Conservation (phyloP, 2,113 vertebrate species). For the Notiomystis cincta region DNA sequence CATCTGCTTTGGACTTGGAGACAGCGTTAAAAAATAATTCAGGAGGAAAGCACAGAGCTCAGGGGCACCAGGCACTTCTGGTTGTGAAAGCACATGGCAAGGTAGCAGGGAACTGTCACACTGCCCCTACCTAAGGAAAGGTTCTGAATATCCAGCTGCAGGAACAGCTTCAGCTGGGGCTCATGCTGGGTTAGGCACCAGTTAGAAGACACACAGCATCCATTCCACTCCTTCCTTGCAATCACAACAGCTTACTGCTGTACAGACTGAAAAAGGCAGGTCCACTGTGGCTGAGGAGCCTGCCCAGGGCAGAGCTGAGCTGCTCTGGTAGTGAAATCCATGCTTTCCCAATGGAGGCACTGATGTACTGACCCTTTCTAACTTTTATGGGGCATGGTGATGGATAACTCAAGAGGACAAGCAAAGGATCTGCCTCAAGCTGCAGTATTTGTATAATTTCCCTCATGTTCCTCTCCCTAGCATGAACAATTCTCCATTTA, state of each 20-base stretch:
- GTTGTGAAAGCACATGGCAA: neutral
- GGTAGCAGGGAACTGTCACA: neutral
- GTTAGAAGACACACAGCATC: neutral
- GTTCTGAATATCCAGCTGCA: neutral
- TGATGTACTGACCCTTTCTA: rapidly evolving
- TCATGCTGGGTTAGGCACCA: neutral
- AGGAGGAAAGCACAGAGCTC: neutral
- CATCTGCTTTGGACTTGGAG: neutral
- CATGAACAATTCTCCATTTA: neutral
- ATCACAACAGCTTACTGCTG: neutral
- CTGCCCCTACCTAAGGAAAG: neutral
- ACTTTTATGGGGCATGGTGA: rapidly evolving
- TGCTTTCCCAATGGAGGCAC: rapidly evolving
- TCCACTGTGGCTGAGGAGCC: neutral
- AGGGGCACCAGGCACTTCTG: neutral
- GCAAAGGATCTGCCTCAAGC: neutral
- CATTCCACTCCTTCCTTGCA: neutral
- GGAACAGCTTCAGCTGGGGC: neutral
- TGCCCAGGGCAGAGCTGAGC: neutral
- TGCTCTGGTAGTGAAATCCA: neutral
- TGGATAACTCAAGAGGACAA: neutral
- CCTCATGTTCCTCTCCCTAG: neutral
- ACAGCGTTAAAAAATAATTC: neutral
- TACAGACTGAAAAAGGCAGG: neutral
- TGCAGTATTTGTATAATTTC: neutral